These are phyloP conservation scores for Fregetta grallaria DNA, from an alignment of 2,113 vertebrate species.

Conservation along the genomic window DNA sequence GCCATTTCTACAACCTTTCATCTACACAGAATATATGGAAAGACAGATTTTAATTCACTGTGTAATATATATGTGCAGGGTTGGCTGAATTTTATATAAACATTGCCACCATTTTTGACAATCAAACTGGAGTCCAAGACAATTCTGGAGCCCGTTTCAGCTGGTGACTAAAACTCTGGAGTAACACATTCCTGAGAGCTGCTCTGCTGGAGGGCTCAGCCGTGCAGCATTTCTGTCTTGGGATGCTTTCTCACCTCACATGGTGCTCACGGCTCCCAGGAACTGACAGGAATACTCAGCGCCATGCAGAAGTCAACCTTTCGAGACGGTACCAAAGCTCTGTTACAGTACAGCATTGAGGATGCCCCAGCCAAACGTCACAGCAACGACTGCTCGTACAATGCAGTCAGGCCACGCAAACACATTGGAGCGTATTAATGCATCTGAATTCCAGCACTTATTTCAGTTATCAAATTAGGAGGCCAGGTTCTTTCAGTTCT, in stretches of 20 bases:
- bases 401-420: background rate
- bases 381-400: rapidly evolving
- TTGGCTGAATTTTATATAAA: background rate
- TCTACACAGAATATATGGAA: background rate
- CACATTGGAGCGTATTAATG: background rate
- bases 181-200: background rate
- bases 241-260: background rate
- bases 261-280: background rate
- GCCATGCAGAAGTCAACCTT: background rate
- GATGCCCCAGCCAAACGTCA: background rate
- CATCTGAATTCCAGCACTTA: background rate
- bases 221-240: background rate
- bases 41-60: background rate
- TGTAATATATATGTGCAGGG: background rate
- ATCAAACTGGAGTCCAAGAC: background rate
- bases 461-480: background rate
- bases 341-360: rapidly evolving
- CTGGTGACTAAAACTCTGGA: background rate
- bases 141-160: background rate
- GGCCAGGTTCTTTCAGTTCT: background rate
- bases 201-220: background rate
- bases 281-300: background rate
- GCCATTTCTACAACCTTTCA: background rate
- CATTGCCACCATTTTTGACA: background rate
- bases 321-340: background rate